Conservation (phyloP, 2,113 vertebrate genomes). For the Elaphurus davidianus region DNA sequence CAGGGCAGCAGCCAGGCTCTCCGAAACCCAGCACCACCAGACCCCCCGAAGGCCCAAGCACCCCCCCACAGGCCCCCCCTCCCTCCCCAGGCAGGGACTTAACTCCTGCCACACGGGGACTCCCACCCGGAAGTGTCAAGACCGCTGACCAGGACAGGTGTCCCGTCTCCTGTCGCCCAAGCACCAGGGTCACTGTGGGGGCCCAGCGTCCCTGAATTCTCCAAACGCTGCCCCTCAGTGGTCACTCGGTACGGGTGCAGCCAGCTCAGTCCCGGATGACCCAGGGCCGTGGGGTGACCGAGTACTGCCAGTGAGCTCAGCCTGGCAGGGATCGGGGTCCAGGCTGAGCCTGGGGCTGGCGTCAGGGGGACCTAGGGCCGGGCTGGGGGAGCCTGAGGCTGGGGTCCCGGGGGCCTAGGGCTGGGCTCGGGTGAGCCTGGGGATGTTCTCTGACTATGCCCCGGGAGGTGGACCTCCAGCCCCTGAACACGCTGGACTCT, state of each 20-base stretch:
- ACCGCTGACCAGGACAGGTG: too few species aligned
- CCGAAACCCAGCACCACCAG: background rate
- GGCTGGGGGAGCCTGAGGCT: background rate
- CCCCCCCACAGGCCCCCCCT: background rate
- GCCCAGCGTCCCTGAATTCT: background rate
- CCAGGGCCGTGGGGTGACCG: background rate
- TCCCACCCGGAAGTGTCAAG: background rate
- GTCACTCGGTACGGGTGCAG: background rate
- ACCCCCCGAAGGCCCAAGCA: background rate
- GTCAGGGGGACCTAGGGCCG: background rate
- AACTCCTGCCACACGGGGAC: background rate
- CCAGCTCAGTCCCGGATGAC: background rate
- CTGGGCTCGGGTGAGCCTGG: background rate
- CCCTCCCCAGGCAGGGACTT: background rate
- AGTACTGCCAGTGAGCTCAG: background rate
- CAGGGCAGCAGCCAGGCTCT: background rate
- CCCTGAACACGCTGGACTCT: background rate
- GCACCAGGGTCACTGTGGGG: background rate
- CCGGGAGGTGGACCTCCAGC: background rate
- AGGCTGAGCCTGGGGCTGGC: background rate
- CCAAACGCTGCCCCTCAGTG: too few species aligned
- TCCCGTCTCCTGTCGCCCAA: background rate
- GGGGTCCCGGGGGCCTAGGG: background rate
- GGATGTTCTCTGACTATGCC: background rate
- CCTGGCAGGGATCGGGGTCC: background rate